These are phyloP conservation scores for Drosophila subsilvestris DNA, from an alignment of 2,888 invertebrate species.

Conservation along the genomic window DNA sequence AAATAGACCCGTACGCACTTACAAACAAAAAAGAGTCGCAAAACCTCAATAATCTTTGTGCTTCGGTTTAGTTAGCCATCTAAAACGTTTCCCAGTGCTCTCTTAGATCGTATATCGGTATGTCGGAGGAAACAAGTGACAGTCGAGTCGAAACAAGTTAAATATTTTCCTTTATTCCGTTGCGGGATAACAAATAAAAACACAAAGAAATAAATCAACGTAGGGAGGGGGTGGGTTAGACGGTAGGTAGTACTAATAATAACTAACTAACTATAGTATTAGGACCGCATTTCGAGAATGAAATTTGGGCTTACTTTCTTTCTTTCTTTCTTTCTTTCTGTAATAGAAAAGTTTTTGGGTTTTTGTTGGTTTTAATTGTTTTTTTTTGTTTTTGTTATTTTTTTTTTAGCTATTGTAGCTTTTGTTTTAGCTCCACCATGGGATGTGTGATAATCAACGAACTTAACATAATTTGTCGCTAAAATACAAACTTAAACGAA, in stretches of 20 bases:
- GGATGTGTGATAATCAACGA: constrained; percentile 32
- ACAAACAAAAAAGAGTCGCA: constrained; percentile 50
- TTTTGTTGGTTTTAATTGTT: constrained; percentile 13
- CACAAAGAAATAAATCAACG: constrained; percentile 38
- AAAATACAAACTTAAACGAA: constrained; percentile 47
- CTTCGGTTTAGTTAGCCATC: constrained; percentile 60
- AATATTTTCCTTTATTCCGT: constrained; percentile 23
- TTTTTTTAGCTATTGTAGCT: neutral
- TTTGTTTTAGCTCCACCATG: constrained; percentile 8
- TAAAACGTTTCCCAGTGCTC: constrained; percentile 14
- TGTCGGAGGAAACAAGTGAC: constrained; percentile 30
- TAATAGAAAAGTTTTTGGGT: constrained; percentile 34
- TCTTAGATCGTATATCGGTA: neutral
- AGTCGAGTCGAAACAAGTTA: constrained; percentile 18
- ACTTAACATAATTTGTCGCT: constrained; percentile 55
- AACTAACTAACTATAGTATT: constrained; percentile 4
- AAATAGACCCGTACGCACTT: constrained; percentile 46
- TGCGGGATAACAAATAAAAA: constrained; percentile 31
- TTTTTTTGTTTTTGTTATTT: constrained; percentile 14
- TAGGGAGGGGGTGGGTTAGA: constrained; percentile 20
- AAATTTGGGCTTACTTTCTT: constrained; percentile 45
- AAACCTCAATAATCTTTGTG: constrained; percentile 60
- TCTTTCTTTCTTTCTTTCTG: constrained; percentile 4
- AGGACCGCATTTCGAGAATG: constrained; percentile 68
- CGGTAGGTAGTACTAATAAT: constrained; percentile 15